Base-by-base conservation (phyloP, 2,888 invertebrate genomes). In the Lasius platythorax region DNA sequence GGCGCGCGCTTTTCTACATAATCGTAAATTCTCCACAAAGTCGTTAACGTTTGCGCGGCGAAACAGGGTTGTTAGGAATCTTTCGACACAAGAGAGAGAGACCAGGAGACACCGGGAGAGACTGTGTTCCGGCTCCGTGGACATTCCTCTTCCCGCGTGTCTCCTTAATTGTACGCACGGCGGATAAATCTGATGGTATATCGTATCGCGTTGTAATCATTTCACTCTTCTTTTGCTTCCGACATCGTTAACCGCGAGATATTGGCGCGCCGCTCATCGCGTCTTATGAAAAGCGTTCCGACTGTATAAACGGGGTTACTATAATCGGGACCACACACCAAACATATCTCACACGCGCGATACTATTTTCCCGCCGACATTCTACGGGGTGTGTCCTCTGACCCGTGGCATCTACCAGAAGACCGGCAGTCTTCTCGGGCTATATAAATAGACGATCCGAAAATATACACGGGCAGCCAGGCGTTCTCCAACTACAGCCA, bases 391-490 rank as follows among this genome's bases (percentile, higher is more conserved):
- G 91, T 90, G 91, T 92, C 91, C 92, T 92, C 87, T 92, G 91
- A 93, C 92, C 92, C 89, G 84, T 87, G 89, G 85, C 90, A 90
- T 88, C 91, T 90, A 90, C 89, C 73, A 89, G 87, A 37, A 37
- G 87, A 75, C 84, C 85, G 82, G 75, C 85, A 84, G 84, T 85
- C 86, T 81, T 82, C 53, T 70, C 4, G 70, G 70, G 72, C 76
- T 23, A 76, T 92, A 92, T 93, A 93, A 93, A 93, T 93, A 93
- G 91, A 87, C 84, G 81, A 87, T 88, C 92, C 91, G 90, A 91
- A 93, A 93, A 93, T 93, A 93, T 87, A 53, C 89, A 86, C 76
- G 89, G 87, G 88, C 87, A 72, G 87, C 82, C 84, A 85, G 87
- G 88, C 91, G 87, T 88, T 85, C 90, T 86, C 84, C 86, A 84